phyloP scores from a whole-genome alignment of 2,797 vertebrate species.

The Urosaurus nigricauda region DNA sequence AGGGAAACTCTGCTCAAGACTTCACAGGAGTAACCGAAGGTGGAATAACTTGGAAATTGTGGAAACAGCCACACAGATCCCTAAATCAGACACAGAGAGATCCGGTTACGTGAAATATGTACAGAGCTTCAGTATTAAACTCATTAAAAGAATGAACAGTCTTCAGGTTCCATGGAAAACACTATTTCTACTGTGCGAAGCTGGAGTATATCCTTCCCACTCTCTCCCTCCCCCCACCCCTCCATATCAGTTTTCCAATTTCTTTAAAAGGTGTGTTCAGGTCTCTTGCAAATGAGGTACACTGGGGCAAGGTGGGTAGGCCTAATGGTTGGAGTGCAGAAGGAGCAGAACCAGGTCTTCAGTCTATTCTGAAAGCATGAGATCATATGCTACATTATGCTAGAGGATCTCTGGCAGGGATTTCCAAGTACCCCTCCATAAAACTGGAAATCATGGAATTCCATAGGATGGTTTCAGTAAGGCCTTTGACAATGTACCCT shows the following conservation, averaged over 20 bases:
- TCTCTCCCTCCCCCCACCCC: neutral
- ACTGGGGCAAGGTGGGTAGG: no score
- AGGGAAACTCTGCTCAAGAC: slow-evolving; percentile 45
- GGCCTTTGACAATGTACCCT: no score
- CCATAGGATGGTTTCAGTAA: no score
- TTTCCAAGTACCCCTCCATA: no score
- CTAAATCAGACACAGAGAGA: slow-evolving; percentile 32
- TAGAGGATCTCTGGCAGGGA: no score
- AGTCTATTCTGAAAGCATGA: neutral
- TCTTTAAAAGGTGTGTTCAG: neutral
- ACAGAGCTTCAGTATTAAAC: neutral
- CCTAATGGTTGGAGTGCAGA: neutral
- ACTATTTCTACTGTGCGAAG: slow-evolving; percentile 14
- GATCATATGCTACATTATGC: no score
- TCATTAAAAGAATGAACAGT: slow-evolving; percentile 27
- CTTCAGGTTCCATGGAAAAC: slow-evolving; percentile 30
- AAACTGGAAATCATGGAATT: no score
- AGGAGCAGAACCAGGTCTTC: neutral
- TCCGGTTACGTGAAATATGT: slow-evolving; percentile 53
- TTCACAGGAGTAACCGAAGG: slow-evolving; percentile 33
- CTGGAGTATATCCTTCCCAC: slow-evolving; percentile 3
- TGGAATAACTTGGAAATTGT: slow-evolving; percentile 40
- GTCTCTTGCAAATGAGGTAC: neutral
- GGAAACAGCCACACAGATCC: slow-evolving; percentile 54
- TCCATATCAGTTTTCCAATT: no score